phyloP scores from a whole-genome alignment of 2,797 vertebrate genomes.

The Enteromius mattozi region DNA sequence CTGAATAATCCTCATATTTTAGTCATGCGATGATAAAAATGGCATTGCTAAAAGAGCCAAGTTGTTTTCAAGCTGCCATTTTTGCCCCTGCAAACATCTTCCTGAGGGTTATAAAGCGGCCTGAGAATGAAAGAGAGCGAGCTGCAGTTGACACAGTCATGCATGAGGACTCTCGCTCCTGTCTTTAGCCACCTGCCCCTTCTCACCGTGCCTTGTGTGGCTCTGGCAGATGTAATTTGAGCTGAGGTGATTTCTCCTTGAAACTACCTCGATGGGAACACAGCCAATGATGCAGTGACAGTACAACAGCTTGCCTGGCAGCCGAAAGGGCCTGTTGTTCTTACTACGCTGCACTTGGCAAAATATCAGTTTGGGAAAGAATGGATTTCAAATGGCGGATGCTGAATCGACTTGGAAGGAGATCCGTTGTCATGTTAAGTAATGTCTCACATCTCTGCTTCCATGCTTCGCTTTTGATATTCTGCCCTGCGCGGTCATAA shows the following conservation, averaged over 20 bases:
- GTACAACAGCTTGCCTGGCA: slow-evolving; percentile 46
- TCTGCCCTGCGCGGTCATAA: slow-evolving; percentile 34
- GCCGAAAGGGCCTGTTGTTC: slow-evolving; percentile 29
- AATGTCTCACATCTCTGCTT: slow-evolving; percentile 20
- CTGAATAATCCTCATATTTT: neutral
- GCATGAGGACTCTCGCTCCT: slow-evolving; percentile 44
- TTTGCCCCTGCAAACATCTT: slow-evolving; percentile 41
- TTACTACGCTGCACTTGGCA: slow-evolving; percentile 37
- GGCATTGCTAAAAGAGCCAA: slow-evolving; percentile 9
- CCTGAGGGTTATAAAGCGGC: slow-evolving; percentile 45
- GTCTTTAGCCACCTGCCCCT: slow-evolving; percentile 39
- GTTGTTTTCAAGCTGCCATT: slow-evolving; percentile 37
- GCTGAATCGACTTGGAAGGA: slow-evolving; percentile 24
- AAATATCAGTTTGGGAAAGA: slow-evolving; percentile 34
- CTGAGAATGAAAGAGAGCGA: slow-evolving; percentile 29
- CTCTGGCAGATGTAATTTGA: slow-evolving; percentile 48
- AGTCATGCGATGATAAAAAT: slow-evolving; percentile 24
- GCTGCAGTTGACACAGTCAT: slow-evolving; percentile 15
- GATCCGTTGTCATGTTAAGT: slow-evolving; percentile 27
- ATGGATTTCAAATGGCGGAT: slow-evolving; percentile 36
- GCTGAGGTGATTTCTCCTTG: slow-evolving; percentile 47
- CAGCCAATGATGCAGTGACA: slow-evolving; percentile 42
- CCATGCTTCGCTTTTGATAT: slow-evolving; percentile 6
- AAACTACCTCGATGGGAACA: slow-evolving; percentile 41
- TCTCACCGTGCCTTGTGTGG: slow-evolving; percentile 12